phyloP scores from a whole-genome alignment of 2,888 invertebrate species.

The Phyllotreta striolata region DNA sequence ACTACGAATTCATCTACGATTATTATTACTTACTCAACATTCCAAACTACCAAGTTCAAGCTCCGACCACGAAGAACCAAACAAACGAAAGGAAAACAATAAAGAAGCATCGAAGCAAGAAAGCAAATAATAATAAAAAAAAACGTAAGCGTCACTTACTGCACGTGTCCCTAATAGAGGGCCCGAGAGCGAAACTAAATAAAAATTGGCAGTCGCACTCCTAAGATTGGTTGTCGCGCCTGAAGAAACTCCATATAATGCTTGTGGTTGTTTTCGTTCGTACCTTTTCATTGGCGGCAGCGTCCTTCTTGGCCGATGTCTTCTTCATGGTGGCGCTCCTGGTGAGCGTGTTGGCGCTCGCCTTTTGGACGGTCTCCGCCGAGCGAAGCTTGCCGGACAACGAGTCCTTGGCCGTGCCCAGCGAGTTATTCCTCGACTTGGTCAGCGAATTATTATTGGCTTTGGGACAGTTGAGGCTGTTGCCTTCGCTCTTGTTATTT shows the following conservation, averaged over 20 bases:
- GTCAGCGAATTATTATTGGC: constrained; percentile 56
- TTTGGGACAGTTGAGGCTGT: constrained; percentile 49
- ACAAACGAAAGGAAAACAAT: constrained; percentile 44
- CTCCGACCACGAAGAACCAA: constrained; percentile 26
- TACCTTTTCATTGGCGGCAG: constrained; percentile 66
- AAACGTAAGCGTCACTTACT: constrained; percentile 61
- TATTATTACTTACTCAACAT: constrained; percentile 31
- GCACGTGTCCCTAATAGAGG: constrained; percentile 53
- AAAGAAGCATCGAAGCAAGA: constrained; percentile 36
- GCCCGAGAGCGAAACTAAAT: constrained; percentile 54
- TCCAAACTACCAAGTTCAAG: constrained; percentile 32
- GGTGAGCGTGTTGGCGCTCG: constrained; percentile 45
- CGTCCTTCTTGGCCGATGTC: constrained; percentile 48
- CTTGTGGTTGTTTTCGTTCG: constrained; percentile 69
- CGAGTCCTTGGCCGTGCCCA: constrained; percentile 62
- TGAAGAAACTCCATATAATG: constrained; percentile 72
- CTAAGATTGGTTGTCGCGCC: constrained; percentile 65
- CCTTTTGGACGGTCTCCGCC: constrained; percentile 63
- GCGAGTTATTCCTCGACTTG: constrained; percentile 59
- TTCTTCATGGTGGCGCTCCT: constrained; percentile 50
- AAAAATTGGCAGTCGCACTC: constrained; percentile 52
- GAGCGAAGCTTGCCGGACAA: constrained; percentile 64
- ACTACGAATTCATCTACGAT: constrained; percentile 23
- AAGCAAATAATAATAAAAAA: constrained; percentile 57
- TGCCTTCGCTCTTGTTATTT: constrained; percentile 55